Conservation (phyloP, 2,888 invertebrate genomes). For the Cataglyphis altisquamis region DNA sequence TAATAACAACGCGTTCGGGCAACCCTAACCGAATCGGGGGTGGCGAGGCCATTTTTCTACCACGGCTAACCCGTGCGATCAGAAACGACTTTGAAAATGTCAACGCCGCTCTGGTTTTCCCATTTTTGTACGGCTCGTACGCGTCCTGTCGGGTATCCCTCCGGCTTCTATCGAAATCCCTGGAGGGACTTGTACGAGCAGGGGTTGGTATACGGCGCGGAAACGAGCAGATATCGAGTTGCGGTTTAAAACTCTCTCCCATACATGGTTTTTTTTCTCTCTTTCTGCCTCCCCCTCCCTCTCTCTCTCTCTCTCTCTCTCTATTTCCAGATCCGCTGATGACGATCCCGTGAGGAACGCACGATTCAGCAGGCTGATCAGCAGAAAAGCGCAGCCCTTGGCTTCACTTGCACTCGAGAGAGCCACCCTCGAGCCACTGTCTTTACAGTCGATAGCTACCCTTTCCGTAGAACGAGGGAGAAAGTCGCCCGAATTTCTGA, state of each 20-base stretch:
- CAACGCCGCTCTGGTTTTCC: constrained; percentile 67
- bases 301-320: constrained; percentile 57
- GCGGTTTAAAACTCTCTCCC: constrained; percentile 83
- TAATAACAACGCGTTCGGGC: constrained; percentile 34
- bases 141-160: constrained; percentile 67
- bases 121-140: constrained; percentile 67
- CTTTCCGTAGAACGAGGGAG: constrained; percentile 38
- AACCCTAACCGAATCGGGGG: constrained; percentile 32
- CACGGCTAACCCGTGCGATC: constrained; percentile 47
- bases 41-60: constrained; percentile 24
- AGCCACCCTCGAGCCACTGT: constrained; percentile 68
- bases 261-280: constrained; percentile 49
- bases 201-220: constrained; percentile 78
- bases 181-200: constrained; percentile 69
- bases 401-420: constrained; percentile 74
- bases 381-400: constrained; percentile 79
- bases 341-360: constrained; percentile 76
- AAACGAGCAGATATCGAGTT: constrained; percentile 84
- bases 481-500: not conserved
- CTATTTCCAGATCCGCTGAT: constrained; percentile 67
- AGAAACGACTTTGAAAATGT: constrained; percentile 57
- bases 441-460: constrained; percentile 69
- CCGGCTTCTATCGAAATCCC: constrained; percentile 76
- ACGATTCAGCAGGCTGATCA: constrained; percentile 84
- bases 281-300: constrained; percentile 66